Percentiles rank a stretch among this genome's conserved stretches.
Conservation (phyloP, 2,797 vertebrate species). For the Smutsia temminckii region DNA sequence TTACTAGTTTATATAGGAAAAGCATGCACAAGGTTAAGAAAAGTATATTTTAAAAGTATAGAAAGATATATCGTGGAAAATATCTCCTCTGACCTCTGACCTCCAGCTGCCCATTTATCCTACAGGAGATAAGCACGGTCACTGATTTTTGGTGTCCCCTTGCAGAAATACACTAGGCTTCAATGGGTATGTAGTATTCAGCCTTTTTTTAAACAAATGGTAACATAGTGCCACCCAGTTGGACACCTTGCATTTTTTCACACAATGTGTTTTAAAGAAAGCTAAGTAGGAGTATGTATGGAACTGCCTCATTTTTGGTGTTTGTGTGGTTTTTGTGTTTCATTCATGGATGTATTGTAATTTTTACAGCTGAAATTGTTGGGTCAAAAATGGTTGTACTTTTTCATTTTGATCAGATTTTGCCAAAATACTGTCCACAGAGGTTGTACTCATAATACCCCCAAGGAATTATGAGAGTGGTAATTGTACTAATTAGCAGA, state of each 20-base stretch:
- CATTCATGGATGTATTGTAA: background rate
- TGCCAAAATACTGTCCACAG: background rate
- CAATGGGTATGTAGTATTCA: background rate
- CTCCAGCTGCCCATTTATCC: background rate
- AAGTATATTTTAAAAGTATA: background rate
- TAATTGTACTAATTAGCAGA: background rate
- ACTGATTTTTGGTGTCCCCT: background rate
- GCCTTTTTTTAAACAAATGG: background rate
- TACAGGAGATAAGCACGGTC: background rate
- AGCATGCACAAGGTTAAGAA: background rate
- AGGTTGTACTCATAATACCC: background rate
- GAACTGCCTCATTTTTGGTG: background rate
- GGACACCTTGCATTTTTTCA: background rate
- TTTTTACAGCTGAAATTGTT: conserved; percentile 17
- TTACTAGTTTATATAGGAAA: conserved; percentile 33
- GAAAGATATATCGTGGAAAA: background rate
- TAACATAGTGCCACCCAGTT: background rate
- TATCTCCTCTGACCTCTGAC: background rate
- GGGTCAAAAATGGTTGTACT: background rate
- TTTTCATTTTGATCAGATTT: conserved; percentile 52
- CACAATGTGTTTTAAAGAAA: background rate
- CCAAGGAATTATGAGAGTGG: background rate
- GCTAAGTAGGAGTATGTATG: background rate
- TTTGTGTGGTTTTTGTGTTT: conserved; percentile 16
- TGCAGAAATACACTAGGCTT: background rate